Percentiles rank a stretch among this genome's conserved stretches.
These are phyloP conservation scores for Tetropium fuscum DNA, from an alignment of 2,888 invertebrate genomes.

Conservation along the genomic window DNA sequence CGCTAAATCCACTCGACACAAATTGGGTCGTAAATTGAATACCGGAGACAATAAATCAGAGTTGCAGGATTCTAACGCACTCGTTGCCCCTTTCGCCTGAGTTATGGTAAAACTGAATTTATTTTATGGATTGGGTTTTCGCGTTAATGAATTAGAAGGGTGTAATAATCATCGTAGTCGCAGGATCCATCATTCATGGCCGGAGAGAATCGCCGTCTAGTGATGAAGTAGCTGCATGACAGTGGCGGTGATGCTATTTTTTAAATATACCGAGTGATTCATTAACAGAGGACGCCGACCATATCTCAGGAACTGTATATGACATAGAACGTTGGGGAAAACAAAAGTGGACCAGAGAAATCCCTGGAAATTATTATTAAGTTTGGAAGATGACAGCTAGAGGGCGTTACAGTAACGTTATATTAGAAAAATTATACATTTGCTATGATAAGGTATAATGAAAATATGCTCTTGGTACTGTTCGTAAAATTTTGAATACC, in stretches of 20 bases:
- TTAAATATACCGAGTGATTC: background rate
- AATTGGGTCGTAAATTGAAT: slow-evolving; percentile 66
- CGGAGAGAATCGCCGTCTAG: background rate
- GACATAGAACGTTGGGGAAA: too few species aligned
- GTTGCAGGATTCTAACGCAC: slow-evolving; percentile 60
- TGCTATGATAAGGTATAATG: too few species aligned
- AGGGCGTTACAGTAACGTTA: too few species aligned
- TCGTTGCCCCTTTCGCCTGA: slow-evolving; percentile 49
- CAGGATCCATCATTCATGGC: slow-evolving; percentile 3
- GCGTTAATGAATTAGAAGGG: slow-evolving; percentile 60
- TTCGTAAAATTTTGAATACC: too few species aligned
- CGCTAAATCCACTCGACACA: slow-evolving; percentile 65
- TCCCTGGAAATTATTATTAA: too few species aligned
- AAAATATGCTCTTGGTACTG: too few species aligned
- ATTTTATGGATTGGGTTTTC: slow-evolving; percentile 64
- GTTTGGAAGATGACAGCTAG: too few species aligned
- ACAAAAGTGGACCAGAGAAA: too few species aligned
- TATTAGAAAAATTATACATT: too few species aligned
- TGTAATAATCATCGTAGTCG: slow-evolving; percentile 16
- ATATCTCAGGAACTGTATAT: too few species aligned
- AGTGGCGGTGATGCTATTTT: background rate
- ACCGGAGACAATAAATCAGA: slow-evolving; percentile 64
- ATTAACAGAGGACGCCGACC: too few species aligned
- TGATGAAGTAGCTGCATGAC: background rate
- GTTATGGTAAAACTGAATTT: slow-evolving; percentile 56